Base-by-base conservation (phyloP, 2,113 vertebrate genomes). In the Mesocricetus auratus region DNA sequence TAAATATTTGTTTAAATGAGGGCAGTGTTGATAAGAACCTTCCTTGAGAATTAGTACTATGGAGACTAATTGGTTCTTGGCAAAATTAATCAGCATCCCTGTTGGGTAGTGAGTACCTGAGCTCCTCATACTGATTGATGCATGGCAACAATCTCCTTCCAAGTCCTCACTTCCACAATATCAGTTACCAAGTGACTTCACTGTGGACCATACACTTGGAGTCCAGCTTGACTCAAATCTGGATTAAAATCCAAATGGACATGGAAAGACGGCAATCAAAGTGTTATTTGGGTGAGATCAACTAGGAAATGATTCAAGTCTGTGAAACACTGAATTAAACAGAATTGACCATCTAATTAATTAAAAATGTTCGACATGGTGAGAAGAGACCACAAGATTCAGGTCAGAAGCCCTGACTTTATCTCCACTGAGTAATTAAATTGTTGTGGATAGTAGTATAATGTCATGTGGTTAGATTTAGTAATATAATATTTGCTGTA, bases 301-400 rank as follows among this genome's bases (percentile, higher is more conserved):
- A 73, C 33, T 81, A 86, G 62, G 73, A 95, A 94, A 94, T 91
- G 56, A 60, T 83, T 91, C 60, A 68, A 71, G n/a, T 93, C 73
- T 91, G 78, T 58, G 12, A 96, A 92, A 77, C 71, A 73, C 4
- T n/a, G 31, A 93, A 75, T 92, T 90, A 86, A 94, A 93, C 22
- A 36, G 24, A 94, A 87, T 1, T 75, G 89, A 86, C 15, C 86
- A 94, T 89, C 62, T 33, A 68, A 22, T 90, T 94, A 74, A 94
- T 90, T 95, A 83, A 94, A 60, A 83, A 39, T 39, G 89, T 94
- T 86, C 77, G 50, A 64, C 66, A 73, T 1, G 8, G 33, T 89
- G 86, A 89, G 83, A 56, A 90, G 87, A 92, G 56, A 82, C 56
- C 62, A 58, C 39, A 79, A 73, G 31, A 94, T 90, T 74, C 39